Conservation (phyloP, 2,113 vertebrate genomes). For the Spea multiplicata region DNA sequence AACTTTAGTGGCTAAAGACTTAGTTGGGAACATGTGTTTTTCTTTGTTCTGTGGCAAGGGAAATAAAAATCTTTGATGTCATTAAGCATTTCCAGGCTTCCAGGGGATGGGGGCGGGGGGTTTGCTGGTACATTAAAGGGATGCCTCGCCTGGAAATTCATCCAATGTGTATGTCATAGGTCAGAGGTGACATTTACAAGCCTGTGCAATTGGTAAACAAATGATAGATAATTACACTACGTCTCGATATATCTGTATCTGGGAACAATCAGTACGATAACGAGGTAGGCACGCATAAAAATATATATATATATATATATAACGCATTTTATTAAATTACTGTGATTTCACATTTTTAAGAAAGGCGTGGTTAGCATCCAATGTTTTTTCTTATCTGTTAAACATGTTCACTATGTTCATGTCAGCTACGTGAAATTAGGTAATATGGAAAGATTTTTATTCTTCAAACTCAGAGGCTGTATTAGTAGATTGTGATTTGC, state of each 20-base stretch:
- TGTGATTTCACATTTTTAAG: too few relatives aligned
- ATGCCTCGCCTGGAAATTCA: constrained; percentile 77
- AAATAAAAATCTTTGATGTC: constrained; percentile 83
- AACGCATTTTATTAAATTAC: too few relatives aligned
- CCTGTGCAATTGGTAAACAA: constrained; percentile 78
- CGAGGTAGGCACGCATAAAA: too few relatives aligned
- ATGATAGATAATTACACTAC: constrained; percentile 62
- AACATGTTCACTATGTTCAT: too few relatives aligned
- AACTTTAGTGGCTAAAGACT: constrained; percentile 56
- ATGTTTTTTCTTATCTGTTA: too few relatives aligned
- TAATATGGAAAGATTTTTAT: too few relatives aligned
- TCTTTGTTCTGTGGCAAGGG: constrained; percentile 78
- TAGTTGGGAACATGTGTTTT: constrained; percentile 72
- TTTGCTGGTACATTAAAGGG: constrained; percentile 58
- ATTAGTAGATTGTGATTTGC: too few relatives aligned
- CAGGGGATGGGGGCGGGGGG: constrained; percentile 58
- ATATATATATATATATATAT: neutral
- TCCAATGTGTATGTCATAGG: constrained; percentile 76
- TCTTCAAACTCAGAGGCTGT: too few relatives aligned
- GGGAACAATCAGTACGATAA: neutral
- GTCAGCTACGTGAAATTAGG: too few relatives aligned
- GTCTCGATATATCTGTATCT: neutral
- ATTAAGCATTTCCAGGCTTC: constrained; percentile 91
- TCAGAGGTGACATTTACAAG: constrained; percentile 79
- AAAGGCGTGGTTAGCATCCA: too few relatives aligned